Evolutionary conservation across 2,113 vertebrate species (phyloP), one percentile per base, ranked within the genome.

Genomic region (Callionymus lyra): DNA sequence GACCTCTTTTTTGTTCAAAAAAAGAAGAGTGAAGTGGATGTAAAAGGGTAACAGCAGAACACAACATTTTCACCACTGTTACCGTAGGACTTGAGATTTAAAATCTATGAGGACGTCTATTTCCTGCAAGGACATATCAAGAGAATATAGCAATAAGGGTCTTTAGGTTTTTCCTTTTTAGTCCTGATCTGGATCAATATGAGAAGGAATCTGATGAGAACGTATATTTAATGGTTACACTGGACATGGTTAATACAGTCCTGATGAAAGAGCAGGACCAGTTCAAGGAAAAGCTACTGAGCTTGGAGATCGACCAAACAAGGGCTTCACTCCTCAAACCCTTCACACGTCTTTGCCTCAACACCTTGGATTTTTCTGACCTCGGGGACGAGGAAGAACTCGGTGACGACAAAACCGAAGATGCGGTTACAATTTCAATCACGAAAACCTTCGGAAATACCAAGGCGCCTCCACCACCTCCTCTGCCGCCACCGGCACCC

Each of bases 321-420:
- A 82, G 79, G 79, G 21, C 39, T 21, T 56, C 57, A 1, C 49
- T 70, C 31, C 34, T 71, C 1, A 63, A 63, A 34, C 72, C 55
- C 0, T 36, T 65, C 4, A 54, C 67, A 4, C 53, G 9, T 16
- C 82, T 88, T 12, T 62, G 66, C 39, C 77, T 86, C 11, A 63
- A 83, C 56, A 44, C 79, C 15, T 70, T 88, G 38, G 85, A 86
- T 33, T 88, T 88, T 54, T 82, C 85, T 0, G 86, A 88, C 47
- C 74, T 88, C n/a, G 84, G 83, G 78, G 86, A 87, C 19, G 86
- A 88, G 11, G 85, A 85, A 19, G 85, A 76, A 42, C 47, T 65
- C 4, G 66, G 51, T 9, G 14, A 41, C 34, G 63, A 80, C 44
- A 41, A 58, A 4, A 31, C 31, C 6, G 82, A 82, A 17, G 74